Conservation (phyloP, 2,888 invertebrate genomes). For the Heliothis peltigera region DNA sequence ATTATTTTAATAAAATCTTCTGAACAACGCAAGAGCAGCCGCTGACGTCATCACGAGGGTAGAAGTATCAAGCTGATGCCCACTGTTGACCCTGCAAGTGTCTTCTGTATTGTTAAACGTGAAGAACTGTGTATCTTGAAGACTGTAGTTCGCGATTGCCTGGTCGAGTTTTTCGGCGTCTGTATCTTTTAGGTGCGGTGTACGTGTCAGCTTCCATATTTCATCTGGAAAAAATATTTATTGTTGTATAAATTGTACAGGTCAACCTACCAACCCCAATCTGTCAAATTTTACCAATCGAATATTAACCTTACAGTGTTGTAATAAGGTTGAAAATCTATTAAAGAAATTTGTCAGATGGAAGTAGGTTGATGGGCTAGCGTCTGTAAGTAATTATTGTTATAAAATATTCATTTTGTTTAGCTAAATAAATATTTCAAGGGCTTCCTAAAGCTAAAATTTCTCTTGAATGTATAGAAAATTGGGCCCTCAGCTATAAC, state of each 20-base stretch:
- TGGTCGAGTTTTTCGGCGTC: slow-evolving; percentile 77
- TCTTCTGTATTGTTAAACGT: slow-evolving; percentile 83
- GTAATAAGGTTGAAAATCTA: too few relatives aligned
- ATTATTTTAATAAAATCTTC: slow-evolving; percentile 70
- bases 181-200: slow-evolving; percentile 79
- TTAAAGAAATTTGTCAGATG: too few relatives aligned
- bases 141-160: slow-evolving; percentile 76
- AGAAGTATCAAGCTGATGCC: slow-evolving; percentile 70
- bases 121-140: slow-evolving; percentile 74
- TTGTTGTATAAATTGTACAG: neutral
- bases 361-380: too few relatives aligned
- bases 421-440: too few relatives aligned
- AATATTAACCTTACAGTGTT: too few relatives aligned
- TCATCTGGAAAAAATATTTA: slow-evolving; percentile 74
- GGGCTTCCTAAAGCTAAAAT: too few relatives aligned
- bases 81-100: slow-evolving; percentile 76
- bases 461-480: too few relatives aligned
- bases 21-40: slow-evolving; percentile 75
- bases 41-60: slow-evolving; percentile 75
- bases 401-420: too few relatives aligned
- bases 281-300: too few relatives aligned
- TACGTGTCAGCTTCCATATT: slow-evolving; percentile 83
- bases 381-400: too few relatives aligned
- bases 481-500: too few relatives aligned
- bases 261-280: too few relatives aligned